Evolutionary conservation across 2,888 invertebrate genomes (phyloP), one percentile per base, ranked within the genome.

Genomic region (Himalopsyche anomala): DNA sequence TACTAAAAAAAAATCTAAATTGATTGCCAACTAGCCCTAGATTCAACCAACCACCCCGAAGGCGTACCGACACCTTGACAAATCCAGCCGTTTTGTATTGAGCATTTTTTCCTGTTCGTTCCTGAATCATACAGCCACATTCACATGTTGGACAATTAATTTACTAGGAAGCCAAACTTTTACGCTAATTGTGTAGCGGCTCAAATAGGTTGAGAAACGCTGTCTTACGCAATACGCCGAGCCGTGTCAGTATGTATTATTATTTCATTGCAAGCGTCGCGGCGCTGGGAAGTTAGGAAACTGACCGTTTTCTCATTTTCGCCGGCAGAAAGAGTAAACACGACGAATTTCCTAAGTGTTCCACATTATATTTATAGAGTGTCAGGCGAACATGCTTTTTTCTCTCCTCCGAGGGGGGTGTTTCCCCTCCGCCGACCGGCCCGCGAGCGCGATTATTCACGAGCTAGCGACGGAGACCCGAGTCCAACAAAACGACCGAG

Each of bases 301-400:
- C 74, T 38, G 15, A 38, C 19, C 74, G 74, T 74, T 74, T 74
- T 36, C 74, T 38, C 74, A 74, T 74, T 74, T 74, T 74, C 74
- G 28, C 36, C 74, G 36, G 36, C 74, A 36, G 36, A 36, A 19
- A 74, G 36, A 19, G 74, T 74, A 74, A 74, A 74, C 74, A 74
- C 74, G 74, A 36, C 74, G 74, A 74, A 36, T 74, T 74, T 74
- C 74, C 74, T 74, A 74, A 74, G 74, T 74, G 74, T 74, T 74
- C 74, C 74, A 74, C 74, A 74, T 74, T 74, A 36, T 74, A 74
- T 74, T 74, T 38, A 38, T 74, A 69, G 69, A 74, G 74, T 74
- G 74, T 74, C 74, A 74, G 74, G 12, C 38, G 74, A 74, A 74
- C 74, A 36, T 36, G 74, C 36, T 36, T 74, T 74, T 74, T 74